Evolutionary conservation across 2,113 vertebrate species (phyloP), one percentile per base, ranked within the genome.

Genomic region (Plecturocebus donacophilus): DNA sequence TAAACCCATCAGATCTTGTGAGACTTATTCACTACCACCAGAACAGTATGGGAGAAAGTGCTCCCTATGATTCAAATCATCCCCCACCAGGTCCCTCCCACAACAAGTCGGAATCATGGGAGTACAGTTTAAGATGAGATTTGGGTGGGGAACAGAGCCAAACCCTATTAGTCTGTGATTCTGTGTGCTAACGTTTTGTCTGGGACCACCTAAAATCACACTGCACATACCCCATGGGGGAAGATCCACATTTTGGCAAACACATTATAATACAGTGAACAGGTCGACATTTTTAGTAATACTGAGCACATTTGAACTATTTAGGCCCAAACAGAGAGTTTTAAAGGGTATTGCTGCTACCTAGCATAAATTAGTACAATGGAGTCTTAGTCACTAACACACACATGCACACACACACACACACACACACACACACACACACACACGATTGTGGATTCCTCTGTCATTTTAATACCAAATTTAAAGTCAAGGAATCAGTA

Each of bases 401-500:
- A 75, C 6, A 14, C 76, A 96, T 54, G 3, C 10, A 75, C 90
- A 76, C 52, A 61, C n/a, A 49, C 58, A 27, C 23, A 58, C 9
- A 56, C 90, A 76, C 52, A 61, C n/a, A 49, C 58, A 27, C 23
- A 58, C 9, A 56, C 49, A 7, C 70, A 93, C 76, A 91, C 0
- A 3, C 73, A 91, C 77, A 27, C 5, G 82, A 19, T 93, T 32
- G 7, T 30, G 87, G 35, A 86, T 66, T 49, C 87, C 32, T 38
- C 85, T 54, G 80, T 90, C 91, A 91, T 47, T 97, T 87, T 42
- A 82, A 49, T 70, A 52, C 94, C 91, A 85, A 96, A 96, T 92
- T 85, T 66, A 40, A 80, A 84, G 83, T 79, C 95, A 96, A 70
- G 56, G 97, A 97, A 94, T 94, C 96, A 40, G 96, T 94, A 49